Conservation (phyloP, 2,888 invertebrate genomes). For the Neuroscelio doddi region DNA sequence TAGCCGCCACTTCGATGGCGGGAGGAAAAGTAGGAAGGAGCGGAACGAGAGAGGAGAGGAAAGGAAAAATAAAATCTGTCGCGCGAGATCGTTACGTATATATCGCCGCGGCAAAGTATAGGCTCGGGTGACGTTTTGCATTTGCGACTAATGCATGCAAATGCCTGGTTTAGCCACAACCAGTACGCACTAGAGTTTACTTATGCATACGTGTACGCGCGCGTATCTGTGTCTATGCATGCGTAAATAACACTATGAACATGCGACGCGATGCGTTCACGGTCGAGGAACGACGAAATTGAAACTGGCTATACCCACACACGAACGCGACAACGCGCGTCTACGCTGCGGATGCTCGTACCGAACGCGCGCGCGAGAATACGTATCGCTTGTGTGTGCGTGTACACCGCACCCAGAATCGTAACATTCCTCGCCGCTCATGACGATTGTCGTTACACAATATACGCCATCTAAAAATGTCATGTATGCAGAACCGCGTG, state of each 20-base stretch:
- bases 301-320: conserved; percentile 29
- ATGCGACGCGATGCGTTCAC: conserved; percentile 36
- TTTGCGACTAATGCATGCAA: conserved; percentile 14
- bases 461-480: too few species aligned
- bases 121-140: conserved; percentile 15
- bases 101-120: conserved; percentile 4
- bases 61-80: not conserved
- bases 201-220: conserved; percentile 17
- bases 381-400: conserved; percentile 8
- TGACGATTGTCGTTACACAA: conserved; percentile 6
- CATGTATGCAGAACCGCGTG: too few species aligned
- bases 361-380: not conserved
- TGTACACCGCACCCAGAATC: conserved; percentile 35
- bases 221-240: conserved; percentile 4
- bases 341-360: not conserved
- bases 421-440: conserved; percentile 30
- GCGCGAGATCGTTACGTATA: not conserved
- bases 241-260: conserved; percentile 26
- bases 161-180: conserved; percentile 15
- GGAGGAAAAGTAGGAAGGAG: too few species aligned
- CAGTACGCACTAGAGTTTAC: conserved; percentile 15
- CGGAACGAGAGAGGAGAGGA: not conserved
- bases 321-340: conserved; percentile 1
- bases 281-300: conserved; percentile 37
- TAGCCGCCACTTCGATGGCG: too few species aligned